A percentile compares a stretch with the other conserved stretches of the same genome.
Conservation (phyloP, 1,140 invertebrate genomes). For the Nixonia krombeini region DNA sequence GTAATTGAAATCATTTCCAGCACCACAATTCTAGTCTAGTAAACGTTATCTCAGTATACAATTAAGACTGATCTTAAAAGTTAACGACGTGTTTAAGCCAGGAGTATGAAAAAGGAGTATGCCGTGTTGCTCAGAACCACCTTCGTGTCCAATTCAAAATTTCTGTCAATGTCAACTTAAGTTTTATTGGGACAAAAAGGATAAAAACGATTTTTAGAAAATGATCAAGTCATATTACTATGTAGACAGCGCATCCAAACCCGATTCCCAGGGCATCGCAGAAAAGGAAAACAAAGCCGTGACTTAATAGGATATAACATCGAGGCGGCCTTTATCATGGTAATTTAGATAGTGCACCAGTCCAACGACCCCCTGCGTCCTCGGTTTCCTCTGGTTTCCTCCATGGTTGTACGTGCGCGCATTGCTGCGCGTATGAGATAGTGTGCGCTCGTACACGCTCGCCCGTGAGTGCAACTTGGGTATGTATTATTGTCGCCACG, state of each 20-base stretch:
- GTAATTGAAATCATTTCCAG: no score
- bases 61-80: no score
- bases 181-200: not conserved
- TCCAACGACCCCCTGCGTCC: conserved; percentile 63
- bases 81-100: no score
- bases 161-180: no score
- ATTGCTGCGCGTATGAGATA: conserved; percentile 7
- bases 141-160: not conserved
- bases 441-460: conserved; percentile 6
- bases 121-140: not conserved
- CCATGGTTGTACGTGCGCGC: conserved; percentile 1
- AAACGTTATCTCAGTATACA: no score
- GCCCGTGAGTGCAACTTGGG: conserved; percentile 18
- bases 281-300: conserved; percentile 63
- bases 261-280: conserved; percentile 53
- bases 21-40: no score
- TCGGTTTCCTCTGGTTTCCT: conserved; percentile 18
- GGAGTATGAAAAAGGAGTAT: no score
- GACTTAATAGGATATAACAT: conserved; percentile 68
- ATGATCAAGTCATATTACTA: conserved; percentile 6
- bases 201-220: conserved; percentile 14
- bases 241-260: conserved; percentile 27
- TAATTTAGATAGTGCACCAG: conserved; percentile 63
- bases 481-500: conserved; percentile 63
- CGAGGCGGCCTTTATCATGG: conserved; percentile 66